Evolutionary conservation across 2,797 vertebrate genomes (phyloP).

Genomic region (Yasuhikotakia modesta): DNA sequence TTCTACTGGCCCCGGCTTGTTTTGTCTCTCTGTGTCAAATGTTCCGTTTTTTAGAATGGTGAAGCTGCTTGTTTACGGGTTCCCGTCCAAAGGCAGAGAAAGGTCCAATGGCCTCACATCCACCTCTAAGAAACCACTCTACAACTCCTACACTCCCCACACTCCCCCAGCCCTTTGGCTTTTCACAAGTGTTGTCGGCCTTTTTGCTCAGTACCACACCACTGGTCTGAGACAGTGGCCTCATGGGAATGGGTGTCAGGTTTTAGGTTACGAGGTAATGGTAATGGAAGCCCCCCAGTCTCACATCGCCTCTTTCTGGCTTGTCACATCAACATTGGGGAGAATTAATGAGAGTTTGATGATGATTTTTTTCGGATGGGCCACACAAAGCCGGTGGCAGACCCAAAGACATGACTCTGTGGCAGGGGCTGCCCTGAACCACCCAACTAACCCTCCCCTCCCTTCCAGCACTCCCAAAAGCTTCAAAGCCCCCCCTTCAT

Average conservation of each 20-base stretch:
- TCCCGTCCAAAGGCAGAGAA: conserved; percentile 71
- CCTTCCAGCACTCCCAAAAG: conserved; percentile 61
- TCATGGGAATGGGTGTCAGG: conserved; percentile 87
- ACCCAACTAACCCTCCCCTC: conserved; percentile 76
- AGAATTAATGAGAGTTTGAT: conserved; percentile 96
- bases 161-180: conserved; percentile 56
- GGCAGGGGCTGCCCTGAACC: conserved; percentile 77
- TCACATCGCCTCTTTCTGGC: conserved; percentile 66
- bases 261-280: conserved; percentile 81
- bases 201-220: conserved; percentile 51
- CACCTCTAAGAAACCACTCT: conserved; percentile 55
- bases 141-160: conserved; percentile 56
- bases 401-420: conserved; percentile 92
- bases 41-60: conserved; percentile 75
- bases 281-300: conserved; percentile 77
- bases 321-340: conserved; percentile 82
- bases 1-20: conserved; percentile 87
- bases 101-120: conserved; percentile 55
- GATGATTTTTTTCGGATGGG: conserved; percentile 82
- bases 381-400: conserved; percentile 83
- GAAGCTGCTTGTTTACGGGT: conserved; percentile 68
- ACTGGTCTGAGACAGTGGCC: conserved; percentile 75
- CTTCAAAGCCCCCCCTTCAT: conserved; percentile 74
- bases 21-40: conserved; percentile 74
- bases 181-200: conserved; percentile 54